Percentiles rank a stretch among this genome's conserved stretches.
These are phyloP conservation scores for Rhineura floridana DNA, from an alignment of 2,113 vertebrate genomes.

Conservation along the genomic window DNA sequence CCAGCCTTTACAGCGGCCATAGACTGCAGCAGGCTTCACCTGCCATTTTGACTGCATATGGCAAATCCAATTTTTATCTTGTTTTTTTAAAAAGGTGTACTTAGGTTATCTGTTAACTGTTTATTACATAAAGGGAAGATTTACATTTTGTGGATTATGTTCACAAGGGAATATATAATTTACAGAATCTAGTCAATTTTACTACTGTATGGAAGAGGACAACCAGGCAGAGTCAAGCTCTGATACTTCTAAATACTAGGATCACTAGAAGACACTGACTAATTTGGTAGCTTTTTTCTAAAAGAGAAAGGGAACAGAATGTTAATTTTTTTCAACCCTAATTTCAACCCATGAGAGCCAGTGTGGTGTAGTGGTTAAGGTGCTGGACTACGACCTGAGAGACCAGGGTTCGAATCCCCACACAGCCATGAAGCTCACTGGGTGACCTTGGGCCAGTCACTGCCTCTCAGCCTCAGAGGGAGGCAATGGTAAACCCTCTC, in stretches of 20 bases:
- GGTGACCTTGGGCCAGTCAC: no score
- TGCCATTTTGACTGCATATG: not conserved
- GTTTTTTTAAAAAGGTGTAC: not conserved
- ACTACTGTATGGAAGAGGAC: not conserved
- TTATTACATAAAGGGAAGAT: no score
- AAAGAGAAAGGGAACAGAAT: not conserved
- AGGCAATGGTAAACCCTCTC: no score
- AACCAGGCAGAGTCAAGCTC: not conserved
- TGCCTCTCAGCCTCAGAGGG: no score
- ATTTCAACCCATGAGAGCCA: no score
- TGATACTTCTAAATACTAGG: not conserved
- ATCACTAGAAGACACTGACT: not conserved
- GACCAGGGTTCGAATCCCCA: no score
- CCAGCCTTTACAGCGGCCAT: not conserved
- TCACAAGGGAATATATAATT: not conserved
- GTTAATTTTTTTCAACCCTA: not conserved
- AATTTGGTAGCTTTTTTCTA: not conserved
- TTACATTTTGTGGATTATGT: not conserved
- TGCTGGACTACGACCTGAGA: no score
- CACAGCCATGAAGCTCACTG: no score
- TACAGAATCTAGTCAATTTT: not conserved
- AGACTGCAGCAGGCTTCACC: constrained; percentile 29
- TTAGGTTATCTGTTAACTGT: not conserved
- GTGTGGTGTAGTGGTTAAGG: no score
- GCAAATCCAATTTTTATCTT: not conserved